Percentiles rank a stretch among this genome's conserved stretches.
Conservation (phyloP, 2,888 invertebrate genomes). For the Hemicrepidius hirtus region DNA sequence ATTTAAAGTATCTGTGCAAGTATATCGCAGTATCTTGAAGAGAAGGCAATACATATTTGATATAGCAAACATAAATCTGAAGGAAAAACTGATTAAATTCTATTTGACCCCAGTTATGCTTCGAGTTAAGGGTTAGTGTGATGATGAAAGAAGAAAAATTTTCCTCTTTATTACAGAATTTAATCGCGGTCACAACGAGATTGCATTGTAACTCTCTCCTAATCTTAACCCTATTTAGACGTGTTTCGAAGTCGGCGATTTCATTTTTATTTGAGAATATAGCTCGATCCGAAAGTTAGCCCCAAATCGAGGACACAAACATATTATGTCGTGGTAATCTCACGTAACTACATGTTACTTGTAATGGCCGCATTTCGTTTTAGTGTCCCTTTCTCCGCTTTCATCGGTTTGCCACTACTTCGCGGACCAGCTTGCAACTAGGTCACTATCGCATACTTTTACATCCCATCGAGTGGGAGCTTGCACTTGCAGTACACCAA, state of each 20-base stretch:
- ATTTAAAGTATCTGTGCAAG: neutral
- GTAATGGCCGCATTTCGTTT: conserved; percentile 71
- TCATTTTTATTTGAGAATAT: conserved; percentile 71
- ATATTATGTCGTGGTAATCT: conserved; percentile 71
- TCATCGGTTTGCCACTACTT: conserved; percentile 72
- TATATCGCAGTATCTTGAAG: neutral
- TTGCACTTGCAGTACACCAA: conserved; percentile 66
- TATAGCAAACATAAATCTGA: too few relatives aligned
- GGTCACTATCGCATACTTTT: conserved; percentile 73
- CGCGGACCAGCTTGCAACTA: conserved; percentile 68
- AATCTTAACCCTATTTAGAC: conserved; percentile 54
- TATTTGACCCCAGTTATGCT: too few relatives aligned
- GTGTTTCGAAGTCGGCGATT: conserved; percentile 60
- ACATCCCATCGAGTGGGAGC: conserved; percentile 67
- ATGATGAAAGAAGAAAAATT: conserved; percentile 20
- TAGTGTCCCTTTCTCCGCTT: conserved; percentile 72
- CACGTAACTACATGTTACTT: conserved; percentile 71
- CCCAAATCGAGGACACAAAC: conserved; percentile 68
- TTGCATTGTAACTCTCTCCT: conserved; percentile 57
- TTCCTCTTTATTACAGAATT: conserved; percentile 44
- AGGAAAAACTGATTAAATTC: too few relatives aligned
- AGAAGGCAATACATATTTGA: neutral
- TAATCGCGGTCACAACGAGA: conserved; percentile 44
- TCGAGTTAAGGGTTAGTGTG: neutral
- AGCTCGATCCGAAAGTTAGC: conserved; percentile 62